Evolutionary conservation across 2,113 vertebrate species (phyloP), one percentile per base, ranked within the genome.

Genomic region (Neotoma lepida): DNA sequence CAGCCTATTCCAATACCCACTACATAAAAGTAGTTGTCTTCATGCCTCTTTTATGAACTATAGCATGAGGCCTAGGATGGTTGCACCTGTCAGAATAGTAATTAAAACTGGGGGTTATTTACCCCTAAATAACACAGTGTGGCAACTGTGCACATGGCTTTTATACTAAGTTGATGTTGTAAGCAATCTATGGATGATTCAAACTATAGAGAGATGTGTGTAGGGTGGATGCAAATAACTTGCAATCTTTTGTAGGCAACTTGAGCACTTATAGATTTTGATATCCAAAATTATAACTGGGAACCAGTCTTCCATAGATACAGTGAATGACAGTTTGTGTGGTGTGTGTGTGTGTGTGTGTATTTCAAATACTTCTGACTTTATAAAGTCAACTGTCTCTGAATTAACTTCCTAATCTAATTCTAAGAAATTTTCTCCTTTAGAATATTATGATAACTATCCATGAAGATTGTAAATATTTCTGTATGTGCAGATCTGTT

Each of bases 381-480:
- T 89, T 61, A 35, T 81, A 61, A 51, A 39, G 89, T 92, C 30
- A 89, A 0, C 56, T 63, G 41, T 86, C 35, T 86, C 58, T 58
- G 51, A 76, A 92, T 76, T 76, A 89, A 56, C 49, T 76, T 89
- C 20, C 24, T 13, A 81, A 89, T 61, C 30, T 39, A 74, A 51
- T 86, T 68, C 13, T 95, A 94, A 94, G 78, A 89, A 63, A 86
- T 89, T 76, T 6, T 9, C n/a, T 39, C 28, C 8, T 61, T 92
- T 91, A 35, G 30, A 49, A 86, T 88, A 41, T 61, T 85, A 18
- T 41, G 41, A 66, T 91, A 58, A 22, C 39, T 49, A 44, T 26
- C 44, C 2, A 61, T 63, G 33, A 64, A 70, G 70, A 56, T 77
- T 24, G 51, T 73, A 77, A 78, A 33, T 88, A 7, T 95, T 77